These are phyloP conservation scores for Eupithecia vulgata DNA, from an alignment of 2,888 invertebrate species.

Conservation along the genomic window DNA sequence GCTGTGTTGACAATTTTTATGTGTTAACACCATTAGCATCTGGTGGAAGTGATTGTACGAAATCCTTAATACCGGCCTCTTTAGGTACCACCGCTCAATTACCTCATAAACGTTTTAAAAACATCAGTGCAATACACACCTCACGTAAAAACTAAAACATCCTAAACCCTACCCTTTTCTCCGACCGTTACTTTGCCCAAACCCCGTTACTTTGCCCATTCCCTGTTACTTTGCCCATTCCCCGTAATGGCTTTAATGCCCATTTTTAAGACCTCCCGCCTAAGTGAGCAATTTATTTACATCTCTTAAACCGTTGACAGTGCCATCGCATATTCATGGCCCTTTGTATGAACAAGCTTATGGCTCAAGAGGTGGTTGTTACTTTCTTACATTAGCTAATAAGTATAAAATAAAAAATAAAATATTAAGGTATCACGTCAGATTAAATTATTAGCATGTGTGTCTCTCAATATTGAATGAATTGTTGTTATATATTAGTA, in stretches of 20 bases:
- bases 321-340: conserved; percentile 72
- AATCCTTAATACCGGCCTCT: not conserved
- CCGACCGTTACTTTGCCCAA: conserved; percentile 18
- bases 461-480: too few relatives aligned
- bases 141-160: conserved; percentile 20
- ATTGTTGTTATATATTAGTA: too few relatives aligned
- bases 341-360: conserved; percentile 63
- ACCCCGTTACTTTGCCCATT: conserved; percentile 11
- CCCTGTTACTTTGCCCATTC: conserved; percentile 26
- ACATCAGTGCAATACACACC: not conserved
- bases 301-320: conserved; percentile 63
- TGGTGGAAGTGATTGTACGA: not conserved
- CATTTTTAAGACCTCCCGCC: conserved; percentile 49
- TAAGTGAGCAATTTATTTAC: conserved; percentile 65
- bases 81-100: too few relatives aligned
- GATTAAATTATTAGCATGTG: too few relatives aligned
- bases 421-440: too few relatives aligned
- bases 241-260: conserved; percentile 37
- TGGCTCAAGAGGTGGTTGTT: conserved; percentile 23
- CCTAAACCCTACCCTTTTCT: conserved; percentile 18
- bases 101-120: not conserved
- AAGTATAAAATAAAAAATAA: too few relatives aligned
- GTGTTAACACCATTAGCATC: not conserved
- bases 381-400: conserved; percentile 12
- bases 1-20: too few relatives aligned